Percentiles rank a stretch among this genome's conserved stretches.
Evolutionary conservation across 2,113 vertebrate genomes (phyloP).

Genomic region (Ursus arctos): DNA sequence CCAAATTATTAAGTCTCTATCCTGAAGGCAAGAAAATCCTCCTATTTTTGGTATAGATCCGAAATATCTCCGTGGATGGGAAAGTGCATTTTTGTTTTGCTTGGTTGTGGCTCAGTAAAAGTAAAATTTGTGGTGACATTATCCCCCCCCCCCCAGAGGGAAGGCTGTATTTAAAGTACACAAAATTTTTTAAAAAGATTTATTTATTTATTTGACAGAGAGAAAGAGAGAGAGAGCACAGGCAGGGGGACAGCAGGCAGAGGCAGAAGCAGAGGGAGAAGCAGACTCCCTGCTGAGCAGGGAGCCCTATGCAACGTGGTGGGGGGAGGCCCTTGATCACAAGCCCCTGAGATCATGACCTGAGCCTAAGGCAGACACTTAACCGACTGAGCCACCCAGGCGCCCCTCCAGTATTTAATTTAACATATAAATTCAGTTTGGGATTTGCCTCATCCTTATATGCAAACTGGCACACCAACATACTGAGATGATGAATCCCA

Average conservation of each 20-base stretch:
- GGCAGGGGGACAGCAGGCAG: no score
- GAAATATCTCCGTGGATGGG: not conserved
- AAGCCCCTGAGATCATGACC: no score
- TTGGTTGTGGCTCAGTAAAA: not conserved
- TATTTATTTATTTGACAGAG: no score
- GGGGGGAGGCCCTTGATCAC: no score
- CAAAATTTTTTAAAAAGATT: not conserved
- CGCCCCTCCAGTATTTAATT: not conserved
- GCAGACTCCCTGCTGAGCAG: no score
- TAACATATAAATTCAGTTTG: not conserved
- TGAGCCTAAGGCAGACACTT: no score
- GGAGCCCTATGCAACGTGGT: no score
- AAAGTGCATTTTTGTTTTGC: not conserved
- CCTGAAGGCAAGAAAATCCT: not conserved
- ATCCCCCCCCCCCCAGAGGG: fast-evolving
- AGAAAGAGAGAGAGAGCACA: no score
- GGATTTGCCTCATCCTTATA: not conserved
- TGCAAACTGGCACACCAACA: not conserved
- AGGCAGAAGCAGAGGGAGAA: no score
- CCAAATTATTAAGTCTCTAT: not conserved
- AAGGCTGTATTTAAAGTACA: not conserved
- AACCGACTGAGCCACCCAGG: no score
- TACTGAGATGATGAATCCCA: not conserved
- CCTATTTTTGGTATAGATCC: not conserved
- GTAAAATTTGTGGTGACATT: not conserved